Evolutionary conservation across 2,113 vertebrate genomes (phyloP).

Genomic region (Chrysemys picta): DNA sequence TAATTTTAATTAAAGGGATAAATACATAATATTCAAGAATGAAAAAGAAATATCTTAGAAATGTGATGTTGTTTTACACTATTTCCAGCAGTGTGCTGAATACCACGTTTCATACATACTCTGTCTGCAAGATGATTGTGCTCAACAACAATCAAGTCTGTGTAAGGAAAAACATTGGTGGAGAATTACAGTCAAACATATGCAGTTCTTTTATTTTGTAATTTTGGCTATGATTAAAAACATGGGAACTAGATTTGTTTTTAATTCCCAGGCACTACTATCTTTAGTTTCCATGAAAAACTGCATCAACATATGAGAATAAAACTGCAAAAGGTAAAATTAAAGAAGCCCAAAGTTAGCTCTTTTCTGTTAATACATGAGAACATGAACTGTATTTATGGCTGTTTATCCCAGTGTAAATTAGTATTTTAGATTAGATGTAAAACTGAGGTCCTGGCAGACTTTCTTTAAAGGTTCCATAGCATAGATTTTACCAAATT

Average conservation of each 20-base stretch:
- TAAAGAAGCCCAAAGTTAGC: not conserved
- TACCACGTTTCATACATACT: not conserved
- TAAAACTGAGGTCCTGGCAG: not conserved
- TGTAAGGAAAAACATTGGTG: not conserved
- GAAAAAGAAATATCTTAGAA: not conserved
- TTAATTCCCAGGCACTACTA: not conserved
- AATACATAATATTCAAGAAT: not conserved
- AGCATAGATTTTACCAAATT: not conserved
- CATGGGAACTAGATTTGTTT: not conserved
- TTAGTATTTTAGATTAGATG: not conserved
- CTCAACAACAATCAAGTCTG: not conserved
- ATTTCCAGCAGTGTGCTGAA: not conserved
- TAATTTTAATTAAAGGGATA: not conserved
- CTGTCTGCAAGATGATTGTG: not conserved
- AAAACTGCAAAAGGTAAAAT: not conserved
- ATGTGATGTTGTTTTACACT: not conserved
- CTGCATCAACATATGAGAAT: not conserved
- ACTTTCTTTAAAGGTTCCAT: too few species aligned
- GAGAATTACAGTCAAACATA: not conserved
- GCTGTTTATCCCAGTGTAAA: not conserved
- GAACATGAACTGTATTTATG: not conserved
- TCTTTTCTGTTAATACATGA: not conserved
- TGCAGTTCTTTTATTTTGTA: accelerated
- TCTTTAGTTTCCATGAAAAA: not conserved
- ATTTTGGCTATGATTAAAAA: not conserved